Evolutionary conservation across 2,888 invertebrate species (phyloP), one percentile per base, ranked within the genome.

Genomic region (Cerceris rybyensis): DNA sequence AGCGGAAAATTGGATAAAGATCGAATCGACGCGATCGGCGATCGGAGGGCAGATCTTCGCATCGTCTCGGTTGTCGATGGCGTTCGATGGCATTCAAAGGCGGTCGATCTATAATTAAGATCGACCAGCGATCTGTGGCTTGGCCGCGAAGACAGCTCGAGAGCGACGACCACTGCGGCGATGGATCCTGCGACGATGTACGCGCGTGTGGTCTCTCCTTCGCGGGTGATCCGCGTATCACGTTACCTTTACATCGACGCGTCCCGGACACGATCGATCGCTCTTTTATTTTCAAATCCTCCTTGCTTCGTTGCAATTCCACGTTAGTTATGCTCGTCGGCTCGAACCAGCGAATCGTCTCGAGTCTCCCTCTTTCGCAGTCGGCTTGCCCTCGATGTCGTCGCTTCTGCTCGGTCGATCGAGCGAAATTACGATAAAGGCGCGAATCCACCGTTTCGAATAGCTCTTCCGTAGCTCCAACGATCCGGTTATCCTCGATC

Each of bases 161-260:
- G 67, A 78, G 70, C 80, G 75, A 75, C 70, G 78, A 80, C 78
- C 76, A 77, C 81, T 69, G 14, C 28, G 28, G 28, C 28, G 43
- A 28, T 65, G 79, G 81, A 76, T 74, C 70, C 58, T 57, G 70
- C 50, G 72, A 71, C 76, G 76, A 70, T 65, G 75, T 75, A 81
- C 82, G 80, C 82, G 88, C 86, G 88, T 88, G 87, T 28, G 28
- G 28, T 28, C 87, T 88, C 88, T 81, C 65, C 72, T 59, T 61
- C 55, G 58, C 75, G 65, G 55, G 69, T 28, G 70, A 78, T 55
- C 80, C 54, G 58, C 71, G 83, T 77, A 85, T 85, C 81, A 74
- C 70, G 71, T 85, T 85, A 81, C 85, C 61, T 57, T 70, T 80
- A 75, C 74, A 75, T 60, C 82, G 58, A 70, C 70, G 41, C 57